These are phyloP conservation scores for Buceros bicornis DNA, from an alignment of 2,797 vertebrate genomes.

Conservation along the genomic window DNA sequence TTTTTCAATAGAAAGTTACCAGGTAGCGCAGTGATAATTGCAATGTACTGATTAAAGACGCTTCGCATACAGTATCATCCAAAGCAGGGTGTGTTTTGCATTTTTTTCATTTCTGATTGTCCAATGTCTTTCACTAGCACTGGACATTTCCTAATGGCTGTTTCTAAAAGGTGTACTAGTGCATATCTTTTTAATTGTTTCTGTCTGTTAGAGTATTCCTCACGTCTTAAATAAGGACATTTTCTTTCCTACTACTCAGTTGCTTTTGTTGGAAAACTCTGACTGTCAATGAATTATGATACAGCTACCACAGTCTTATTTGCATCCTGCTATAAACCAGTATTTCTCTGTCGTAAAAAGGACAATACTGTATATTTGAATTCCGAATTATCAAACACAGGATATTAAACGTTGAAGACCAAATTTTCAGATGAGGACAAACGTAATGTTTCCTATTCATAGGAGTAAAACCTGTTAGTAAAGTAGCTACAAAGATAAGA, in stretches of 20 bases:
- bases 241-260: constrained; percentile 75
- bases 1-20: neutral
- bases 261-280: constrained; percentile 61
- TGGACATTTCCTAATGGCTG: neutral
- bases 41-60: neutral
- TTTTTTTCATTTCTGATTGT: constrained; percentile 3
- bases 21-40: constrained; percentile 4
- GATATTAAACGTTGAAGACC: neutral
- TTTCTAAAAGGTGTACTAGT: constrained; percentile 74
- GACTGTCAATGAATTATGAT: constrained; percentile 76
- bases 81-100: neutral
- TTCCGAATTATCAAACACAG: neutral
- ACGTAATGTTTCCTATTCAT: neutral
- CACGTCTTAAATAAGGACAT: constrained; percentile 71
- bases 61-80: neutral
- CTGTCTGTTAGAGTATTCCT: constrained; percentile 70
- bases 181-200: constrained; percentile 91
- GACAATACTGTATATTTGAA: neutral
- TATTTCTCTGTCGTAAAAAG: neutral
- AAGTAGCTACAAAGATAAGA: constrained; percentile 21
- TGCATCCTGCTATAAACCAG: neutral
- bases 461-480: neutral
- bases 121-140: neutral
- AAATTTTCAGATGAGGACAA: neutral
- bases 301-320: neutral